Percentiles rank a stretch among this genome's conserved stretches.
Evolutionary conservation across 1,140 invertebrate genomes (phyloP).

Genomic region (Drosophila busckii): DNA sequence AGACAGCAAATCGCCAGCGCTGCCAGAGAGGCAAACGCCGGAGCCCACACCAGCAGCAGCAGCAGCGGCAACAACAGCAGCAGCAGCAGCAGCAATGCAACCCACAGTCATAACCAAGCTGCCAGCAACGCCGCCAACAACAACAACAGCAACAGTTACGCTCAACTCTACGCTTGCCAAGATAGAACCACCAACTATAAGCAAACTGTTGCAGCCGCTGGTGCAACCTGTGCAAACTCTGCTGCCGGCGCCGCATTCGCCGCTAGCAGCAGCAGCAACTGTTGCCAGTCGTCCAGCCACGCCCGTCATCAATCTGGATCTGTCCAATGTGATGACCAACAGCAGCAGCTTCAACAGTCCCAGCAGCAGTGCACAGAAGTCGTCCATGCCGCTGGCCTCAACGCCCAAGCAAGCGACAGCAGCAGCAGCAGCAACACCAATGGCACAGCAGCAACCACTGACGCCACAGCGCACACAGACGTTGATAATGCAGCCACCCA

Average conservation of each 20-base stretch:
- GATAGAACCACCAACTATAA: slow-evolving; percentile 70
- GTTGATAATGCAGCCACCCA: slow-evolving; percentile 80
- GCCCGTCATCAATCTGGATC: slow-evolving; percentile 60
- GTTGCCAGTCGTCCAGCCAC: slow-evolving; percentile 7
- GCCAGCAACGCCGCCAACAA: slow-evolving; percentile 19
- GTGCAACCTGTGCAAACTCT: slow-evolving; percentile 70
- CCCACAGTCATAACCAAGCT: slow-evolving; percentile 65
- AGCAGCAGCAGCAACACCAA: slow-evolving; percentile 3
- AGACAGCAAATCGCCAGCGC: not conserved
- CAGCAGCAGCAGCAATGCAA: slow-evolving; percentile 14
- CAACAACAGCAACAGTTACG: slow-evolving; percentile 41
- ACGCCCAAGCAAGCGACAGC: slow-evolving; percentile 46
- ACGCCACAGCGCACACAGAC: slow-evolving; percentile 46
- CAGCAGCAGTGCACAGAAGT: slow-evolving; percentile 23
- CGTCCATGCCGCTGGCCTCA: slow-evolving; percentile 45
- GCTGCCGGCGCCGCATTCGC: slow-evolving; percentile 34
- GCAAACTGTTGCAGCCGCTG: slow-evolving; percentile 59
- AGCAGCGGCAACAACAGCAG: not conserved
- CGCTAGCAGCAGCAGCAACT: slow-evolving; percentile 3
- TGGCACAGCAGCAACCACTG: slow-evolving; percentile 6
- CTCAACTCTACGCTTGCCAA: slow-evolving; percentile 29
- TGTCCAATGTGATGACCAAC: slow-evolving; percentile 67
- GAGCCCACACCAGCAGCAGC: not conserved
- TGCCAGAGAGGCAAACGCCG: not conserved
- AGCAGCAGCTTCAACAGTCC: slow-evolving; percentile 63